These are phyloP conservation scores for Suillia variegata DNA, from an alignment of 2,888 invertebrate genomes.

Conservation along the genomic window DNA sequence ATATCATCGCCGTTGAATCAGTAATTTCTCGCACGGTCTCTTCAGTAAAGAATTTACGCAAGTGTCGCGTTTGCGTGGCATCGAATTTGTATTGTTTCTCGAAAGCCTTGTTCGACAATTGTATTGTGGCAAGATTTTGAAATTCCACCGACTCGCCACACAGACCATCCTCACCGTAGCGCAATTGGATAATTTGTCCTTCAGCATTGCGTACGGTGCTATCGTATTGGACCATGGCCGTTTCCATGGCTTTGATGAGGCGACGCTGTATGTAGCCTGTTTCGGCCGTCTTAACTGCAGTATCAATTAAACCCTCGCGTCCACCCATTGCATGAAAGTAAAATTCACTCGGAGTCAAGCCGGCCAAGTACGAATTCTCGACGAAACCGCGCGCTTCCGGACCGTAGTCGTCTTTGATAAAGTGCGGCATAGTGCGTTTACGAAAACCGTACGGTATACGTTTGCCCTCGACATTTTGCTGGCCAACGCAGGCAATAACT, in stretches of 20 bases:
- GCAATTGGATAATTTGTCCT: constrained; percentile 82
- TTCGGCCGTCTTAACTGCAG: constrained; percentile 98
- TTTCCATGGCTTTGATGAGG: constrained; percentile 97
- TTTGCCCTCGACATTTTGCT: constrained; percentile 99
- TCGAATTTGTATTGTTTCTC: constrained; percentile 94
- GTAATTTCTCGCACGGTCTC: constrained; percentile 88
- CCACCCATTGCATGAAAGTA: constrained; percentile 99
- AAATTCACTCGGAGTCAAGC: constrained; percentile 95
- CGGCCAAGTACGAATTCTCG: constrained; percentile 97
- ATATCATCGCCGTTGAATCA: constrained; percentile 80
- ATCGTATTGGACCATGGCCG: constrained; percentile 95
- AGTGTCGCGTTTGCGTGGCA: constrained; percentile 84
- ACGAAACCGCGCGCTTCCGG: constrained; percentile 98
- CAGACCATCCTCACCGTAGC: constrained; percentile 97
- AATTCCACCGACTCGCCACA: constrained; percentile 94
- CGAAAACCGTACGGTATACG: constrained; percentile 98
- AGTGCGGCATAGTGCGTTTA: constrained; percentile 94
- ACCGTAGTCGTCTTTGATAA: constrained; percentile 98
- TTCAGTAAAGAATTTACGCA: constrained; percentile 73
- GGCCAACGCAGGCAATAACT: constrained; percentile 98
- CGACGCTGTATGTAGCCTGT: constrained; percentile 98
- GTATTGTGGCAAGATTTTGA: constrained; percentile 73
- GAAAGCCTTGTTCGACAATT: constrained; percentile 81
- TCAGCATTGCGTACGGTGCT: constrained; percentile 94
- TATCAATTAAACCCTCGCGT: constrained; percentile 98